Evolutionary conservation across 2,888 invertebrate species (phyloP), one percentile per base, ranked within the genome.

Genomic region (Subacronicta megacephala): DNA sequence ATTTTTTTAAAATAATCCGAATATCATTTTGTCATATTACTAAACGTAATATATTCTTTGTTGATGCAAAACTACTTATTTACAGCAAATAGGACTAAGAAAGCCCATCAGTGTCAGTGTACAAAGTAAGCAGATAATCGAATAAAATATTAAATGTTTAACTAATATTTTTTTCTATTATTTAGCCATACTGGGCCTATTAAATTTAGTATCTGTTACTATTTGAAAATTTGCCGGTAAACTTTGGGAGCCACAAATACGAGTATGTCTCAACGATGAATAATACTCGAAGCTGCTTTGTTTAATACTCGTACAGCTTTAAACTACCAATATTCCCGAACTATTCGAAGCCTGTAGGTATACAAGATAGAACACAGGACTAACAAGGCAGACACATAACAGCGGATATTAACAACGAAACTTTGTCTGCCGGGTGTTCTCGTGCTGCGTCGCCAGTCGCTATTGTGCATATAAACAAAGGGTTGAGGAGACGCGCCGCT

Each of bases 391-490:
- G 65, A 66, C 70, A 80, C 78, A 72, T 62, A 69, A 10, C 60
- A 23, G 38, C 71, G 78, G 70, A 76, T 75, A 77, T 78, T 80
- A 78, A 82, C 79, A 79, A 73, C 72, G 71, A 73, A 83, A 86
- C 83, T 83, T 83, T 69, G 70, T 75, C 75, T 72, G 68, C 63
- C 57, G 59, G 61, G 58, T 77, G 75, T 77, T 80, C 82, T 18
- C 7, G 37, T 7, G 17, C 41, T 52, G 68, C 31, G 31, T 83
- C 81, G 81, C 84, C 75, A 88, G 31, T 83, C 81, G 81, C 84
- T 73, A 88, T 89, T 87, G 88, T 88, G 75, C 59, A 51, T 66
- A 57, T 54, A 79, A 82, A 89, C 87, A 90, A 88, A 79, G 74
- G 80, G 62, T 53, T 64, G 72, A n/a, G n/a, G 68, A 70, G 75